Evolutionary conservation across 2,797 vertebrate genomes (phyloP).

Genomic region (Channa striata): DNA sequence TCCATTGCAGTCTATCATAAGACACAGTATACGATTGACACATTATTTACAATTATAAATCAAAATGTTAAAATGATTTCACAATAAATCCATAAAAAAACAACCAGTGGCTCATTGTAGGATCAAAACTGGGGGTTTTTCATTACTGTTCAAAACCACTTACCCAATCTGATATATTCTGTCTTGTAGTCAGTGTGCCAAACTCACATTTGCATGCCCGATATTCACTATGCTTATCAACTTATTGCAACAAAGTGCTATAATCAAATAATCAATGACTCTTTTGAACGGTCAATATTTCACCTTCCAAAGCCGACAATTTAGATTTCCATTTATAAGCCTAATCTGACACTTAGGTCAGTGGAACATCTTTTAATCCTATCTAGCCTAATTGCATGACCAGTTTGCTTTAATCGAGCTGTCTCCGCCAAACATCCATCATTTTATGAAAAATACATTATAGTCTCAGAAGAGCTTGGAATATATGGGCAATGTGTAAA

Average conservation of each 20-base stretch:
- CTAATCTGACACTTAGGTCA: conserved; percentile 60
- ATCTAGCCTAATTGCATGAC: conserved; percentile 57
- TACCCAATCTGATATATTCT: conserved; percentile 50
- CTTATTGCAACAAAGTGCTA: conserved; percentile 68
- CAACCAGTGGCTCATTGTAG: conserved; percentile 9
- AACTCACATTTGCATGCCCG: conserved; percentile 53
- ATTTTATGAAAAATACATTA: conserved; percentile 38
- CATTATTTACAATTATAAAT: conserved; percentile 9
- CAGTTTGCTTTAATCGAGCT: conserved; percentile 53
- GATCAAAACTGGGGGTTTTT: conserved; percentile 2
- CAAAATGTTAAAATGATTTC: conserved; percentile 18
- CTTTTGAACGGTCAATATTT: conserved; percentile 71
- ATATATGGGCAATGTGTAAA: conserved; percentile 33
- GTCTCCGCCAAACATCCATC: conserved; percentile 54
- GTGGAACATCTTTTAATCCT: conserved; percentile 69
- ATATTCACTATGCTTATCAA: conserved; percentile 66
- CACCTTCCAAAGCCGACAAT: conserved; percentile 64
- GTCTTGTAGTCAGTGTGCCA: conserved; percentile 56
- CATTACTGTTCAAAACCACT: conserved; percentile 22
- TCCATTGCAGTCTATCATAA: conserved; percentile 16
- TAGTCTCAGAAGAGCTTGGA: conserved; percentile 29
- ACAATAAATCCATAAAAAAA: conserved; percentile 25
- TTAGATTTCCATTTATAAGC: conserved; percentile 67
- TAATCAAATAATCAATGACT: conserved; percentile 79
- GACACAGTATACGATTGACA: conserved; percentile 7